Base-by-base conservation (phyloP, 2,113 vertebrate species). In the Festucalex cinctus region DNA sequence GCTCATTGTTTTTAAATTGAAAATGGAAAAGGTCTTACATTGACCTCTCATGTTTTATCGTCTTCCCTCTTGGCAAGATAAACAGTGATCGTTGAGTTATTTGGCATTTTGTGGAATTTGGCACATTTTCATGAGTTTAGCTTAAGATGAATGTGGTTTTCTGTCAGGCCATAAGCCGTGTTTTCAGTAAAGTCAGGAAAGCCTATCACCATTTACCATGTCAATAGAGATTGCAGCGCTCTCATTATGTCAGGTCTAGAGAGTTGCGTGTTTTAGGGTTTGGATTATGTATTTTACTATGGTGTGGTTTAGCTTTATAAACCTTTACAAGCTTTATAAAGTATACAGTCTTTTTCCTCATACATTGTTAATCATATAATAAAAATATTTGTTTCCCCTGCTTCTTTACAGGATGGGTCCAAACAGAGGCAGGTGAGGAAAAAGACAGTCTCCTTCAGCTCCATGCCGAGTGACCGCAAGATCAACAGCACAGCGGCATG, bases 361-460 rank as follows among this genome's bases (percentile, higher is more conserved):
- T 79, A 5, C 71, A 83, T 36, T 36, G 28, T 32, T 32, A 32
- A 32, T 32, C 28, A 66, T 57, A 0, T 69, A 35, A 69, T 66
- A 63, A 22, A 51, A 54, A 73, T 32, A 84, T 59, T 62, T 2
- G 20, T 56, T 48, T 32, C 20, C 41, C 35, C 56, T 43, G 48
- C 26, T 43, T 86, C 22, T 82, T 49, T 81, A 24, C 86, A 96
- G 95, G 95, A 96, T 73, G 91, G 92, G 0, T 94, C 95, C 59
- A 94, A 95, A 64, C 94, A 95, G 86, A 92, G 89, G 66, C 89
- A 94, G 73, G 88, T 87, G 65, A 89, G 90, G 78, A 96, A 97
- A 88, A 97, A 97, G 88, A 97, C 95, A 0, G 95, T 97, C 66
- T 97, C 95, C 60, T 97, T 97, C 89, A 96, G 95, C 87, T 93